These are phyloP conservation scores for Salvator merianae DNA, from an alignment of 2,113 vertebrate species.

Conservation along the genomic window DNA sequence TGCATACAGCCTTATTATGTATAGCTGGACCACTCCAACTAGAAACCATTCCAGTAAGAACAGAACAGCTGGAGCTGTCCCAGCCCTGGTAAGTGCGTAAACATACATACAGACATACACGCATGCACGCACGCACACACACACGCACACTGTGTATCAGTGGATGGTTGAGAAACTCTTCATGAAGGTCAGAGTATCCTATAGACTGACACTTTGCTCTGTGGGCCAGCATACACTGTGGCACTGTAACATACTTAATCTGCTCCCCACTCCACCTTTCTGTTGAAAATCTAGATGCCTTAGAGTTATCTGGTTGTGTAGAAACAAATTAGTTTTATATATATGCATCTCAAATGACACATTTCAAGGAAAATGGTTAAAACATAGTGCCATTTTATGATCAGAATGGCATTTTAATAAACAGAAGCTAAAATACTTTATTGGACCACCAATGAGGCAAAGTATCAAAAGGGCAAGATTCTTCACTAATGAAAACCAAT, in stretches of 20 bases:
- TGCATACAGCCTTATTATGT: too few relatives aligned
- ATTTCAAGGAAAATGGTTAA: slow-evolving; percentile 24
- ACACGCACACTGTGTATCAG: neutral
- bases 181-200: neutral
- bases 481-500: slow-evolving; percentile 30
- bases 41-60: too few relatives aligned
- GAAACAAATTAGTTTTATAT: slow-evolving; percentile 23
- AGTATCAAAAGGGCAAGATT: slow-evolving; percentile 37
- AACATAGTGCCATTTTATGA: slow-evolving; percentile 1
- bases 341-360: neutral
- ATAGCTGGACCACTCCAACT: too few relatives aligned
- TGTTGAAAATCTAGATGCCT: neutral
- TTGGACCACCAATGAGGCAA: neutral
- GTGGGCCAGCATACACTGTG: neutral
- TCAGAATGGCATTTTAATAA: neutral
- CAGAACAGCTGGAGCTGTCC: too few relatives aligned
- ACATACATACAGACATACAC: too few relatives aligned
- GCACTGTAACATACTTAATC: too few relatives aligned
- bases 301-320: neutral
- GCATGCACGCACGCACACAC: too few relatives aligned
- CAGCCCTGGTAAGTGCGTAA: too few relatives aligned
- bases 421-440: slow-evolving; percentile 13
- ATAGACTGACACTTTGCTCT: neutral
- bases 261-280: neutral
- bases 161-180: neutral